Percentiles rank a stretch among this genome's conserved stretches.
Conservation (phyloP, 2,888 invertebrate genomes). For the Blera fallax region DNA sequence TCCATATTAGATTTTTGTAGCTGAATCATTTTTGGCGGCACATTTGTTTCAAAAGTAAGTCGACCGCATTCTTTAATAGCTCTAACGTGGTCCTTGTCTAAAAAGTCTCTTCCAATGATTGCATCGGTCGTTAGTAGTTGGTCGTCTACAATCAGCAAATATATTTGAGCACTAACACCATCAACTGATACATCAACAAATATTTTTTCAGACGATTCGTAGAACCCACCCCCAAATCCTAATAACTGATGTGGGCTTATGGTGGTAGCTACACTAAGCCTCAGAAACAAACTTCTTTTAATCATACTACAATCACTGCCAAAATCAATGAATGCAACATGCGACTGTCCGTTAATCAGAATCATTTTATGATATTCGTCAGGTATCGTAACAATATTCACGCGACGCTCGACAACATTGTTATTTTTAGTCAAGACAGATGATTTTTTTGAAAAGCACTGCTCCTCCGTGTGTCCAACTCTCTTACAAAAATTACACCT, state of each 20-base stretch:
- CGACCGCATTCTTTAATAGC: not conserved
- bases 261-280: not conserved
- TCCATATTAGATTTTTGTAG: not conserved
- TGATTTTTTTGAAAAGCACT: not conserved
- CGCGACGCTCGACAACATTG: not conserved
- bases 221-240: not conserved
- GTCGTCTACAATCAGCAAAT: not conserved
- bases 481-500: slow-evolving; percentile 1
- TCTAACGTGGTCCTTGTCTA: not conserved
- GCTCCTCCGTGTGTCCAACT: not conserved
- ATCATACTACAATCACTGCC: not conserved
- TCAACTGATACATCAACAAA: not conserved
- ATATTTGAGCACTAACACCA: not conserved
- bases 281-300: not conserved
- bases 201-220: not conserved
- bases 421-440: not conserved
- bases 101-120: not conserved
- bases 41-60: not conserved
- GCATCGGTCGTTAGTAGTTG: not conserved
- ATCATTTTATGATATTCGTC: slow-evolving; percentile 23
- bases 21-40: not conserved
- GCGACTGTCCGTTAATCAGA: not conserved
- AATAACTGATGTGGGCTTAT: not conserved
- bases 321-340: slow-evolving; percentile 31
- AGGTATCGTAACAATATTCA: slow-evolving; percentile 6